Conservation (phyloP, 1,140 invertebrate genomes). For the Bombus waltoni region DNA sequence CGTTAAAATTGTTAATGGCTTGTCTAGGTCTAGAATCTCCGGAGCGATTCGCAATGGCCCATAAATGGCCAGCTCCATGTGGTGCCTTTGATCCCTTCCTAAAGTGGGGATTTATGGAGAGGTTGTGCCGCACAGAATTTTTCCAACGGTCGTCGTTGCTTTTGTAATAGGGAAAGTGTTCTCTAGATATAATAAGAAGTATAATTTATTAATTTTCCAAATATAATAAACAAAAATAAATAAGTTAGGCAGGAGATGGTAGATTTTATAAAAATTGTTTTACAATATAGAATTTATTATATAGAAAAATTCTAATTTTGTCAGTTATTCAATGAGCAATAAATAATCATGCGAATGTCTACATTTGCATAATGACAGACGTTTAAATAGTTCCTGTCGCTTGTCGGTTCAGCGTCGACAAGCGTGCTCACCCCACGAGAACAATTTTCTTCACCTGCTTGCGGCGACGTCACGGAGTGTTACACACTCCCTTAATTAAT, state of each 20-base stretch:
- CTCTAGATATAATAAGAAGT: conserved; percentile 83
- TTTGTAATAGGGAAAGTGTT: conserved; percentile 93
- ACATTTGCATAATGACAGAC: conserved; percentile 3
- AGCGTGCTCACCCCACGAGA: conserved; percentile 10
- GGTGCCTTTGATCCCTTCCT: conserved; percentile 92
- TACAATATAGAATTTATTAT: too few relatives aligned
- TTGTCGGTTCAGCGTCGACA: not conserved
- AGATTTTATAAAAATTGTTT: not conserved
- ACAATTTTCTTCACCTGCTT: conserved; percentile 76
- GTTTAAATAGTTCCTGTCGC: not conserved
- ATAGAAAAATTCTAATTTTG: not conserved
- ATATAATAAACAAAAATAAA: not conserved
- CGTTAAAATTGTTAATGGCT: conserved; percentile 31
- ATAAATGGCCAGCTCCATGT: conserved; percentile 93
- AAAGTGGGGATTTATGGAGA: conserved; percentile 95
- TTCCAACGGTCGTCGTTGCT: conserved; percentile 95
- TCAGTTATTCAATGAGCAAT: not conserved
- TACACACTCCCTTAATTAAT: conserved; percentile 71
- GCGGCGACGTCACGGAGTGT: conserved; percentile 72
- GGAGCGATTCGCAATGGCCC: conserved; percentile 89
- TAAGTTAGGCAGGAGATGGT: rapidly evolving
- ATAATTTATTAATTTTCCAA: not conserved
- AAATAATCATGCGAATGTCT: not conserved
- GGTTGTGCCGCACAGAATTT: conserved; percentile 93
- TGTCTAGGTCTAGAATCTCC: conserved; percentile 78